These are phyloP conservation scores for Brachionus angularis DNA, from an alignment of 1,140 invertebrate genomes.

Conservation along the genomic window DNA sequence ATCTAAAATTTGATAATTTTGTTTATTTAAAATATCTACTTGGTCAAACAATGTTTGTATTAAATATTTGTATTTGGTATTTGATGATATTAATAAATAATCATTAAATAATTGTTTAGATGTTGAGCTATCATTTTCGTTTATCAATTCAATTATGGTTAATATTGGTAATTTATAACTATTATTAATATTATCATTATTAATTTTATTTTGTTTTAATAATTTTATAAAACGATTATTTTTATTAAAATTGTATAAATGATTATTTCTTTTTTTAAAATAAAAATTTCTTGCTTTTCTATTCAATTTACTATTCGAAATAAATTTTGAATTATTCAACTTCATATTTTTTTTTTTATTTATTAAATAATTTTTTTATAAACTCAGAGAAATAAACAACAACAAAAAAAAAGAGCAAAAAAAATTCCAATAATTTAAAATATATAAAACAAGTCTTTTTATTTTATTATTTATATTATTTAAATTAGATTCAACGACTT, in stretches of 20 bases:
- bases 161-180: conserved; percentile 17
- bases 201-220: conserved; percentile 1
- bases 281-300: not conserved
- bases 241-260: too few species aligned
- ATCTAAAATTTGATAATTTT: not conserved
- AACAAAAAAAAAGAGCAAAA: too few species aligned
- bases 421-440: too few species aligned
- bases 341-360: too few species aligned
- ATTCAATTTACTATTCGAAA: conserved; percentile 12
- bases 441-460: too few species aligned
- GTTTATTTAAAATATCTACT: not conserved
- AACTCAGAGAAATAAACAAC: conserved; percentile 1
- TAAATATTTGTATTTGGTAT: conserved; percentile 27
- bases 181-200: not conserved
- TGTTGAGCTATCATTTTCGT: not conserved
- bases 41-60: conserved; percentile 19
- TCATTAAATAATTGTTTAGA: conserved; percentile 17
- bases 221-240: too few species aligned
- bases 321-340: not conserved
- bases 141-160: not conserved
- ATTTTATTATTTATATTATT: too few species aligned
- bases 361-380: too few species aligned
- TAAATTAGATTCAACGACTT: too few species aligned
- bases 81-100: conserved; percentile 29
- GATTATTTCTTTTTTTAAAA: conserved; percentile 21